Conservation (phyloP, 2,113 vertebrate genomes). For the Nannobrachium achirus region DNA sequence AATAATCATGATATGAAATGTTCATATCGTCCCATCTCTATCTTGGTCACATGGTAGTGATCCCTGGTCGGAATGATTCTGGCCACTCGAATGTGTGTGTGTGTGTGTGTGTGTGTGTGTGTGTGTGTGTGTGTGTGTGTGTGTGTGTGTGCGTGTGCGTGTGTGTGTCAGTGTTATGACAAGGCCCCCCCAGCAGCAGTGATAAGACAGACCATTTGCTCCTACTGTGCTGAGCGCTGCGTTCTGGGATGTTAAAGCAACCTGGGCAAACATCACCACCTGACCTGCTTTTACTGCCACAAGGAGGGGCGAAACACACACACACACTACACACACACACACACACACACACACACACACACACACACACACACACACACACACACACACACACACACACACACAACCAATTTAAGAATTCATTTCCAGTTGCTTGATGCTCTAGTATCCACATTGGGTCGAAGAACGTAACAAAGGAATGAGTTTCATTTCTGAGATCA, state of each 20-base stretch:
- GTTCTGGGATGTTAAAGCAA: constrained; percentile 66
- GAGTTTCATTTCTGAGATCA: no score
- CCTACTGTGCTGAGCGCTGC: constrained; percentile 71
- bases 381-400: background rate
- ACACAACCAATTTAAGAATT: background rate
- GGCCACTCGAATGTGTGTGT: constrained; percentile 20
- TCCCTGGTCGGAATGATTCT: constrained; percentile 36
- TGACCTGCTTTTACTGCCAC: constrained; percentile 69
- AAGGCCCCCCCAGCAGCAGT: constrained; percentile 48
- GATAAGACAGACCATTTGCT: constrained; percentile 72
- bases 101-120: constrained; percentile 9
- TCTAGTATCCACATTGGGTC: no score
- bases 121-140: constrained; percentile 2
- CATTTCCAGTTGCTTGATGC: no score
- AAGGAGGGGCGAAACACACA: constrained; percentile 6
- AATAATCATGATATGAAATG: no score
- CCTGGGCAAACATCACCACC: constrained; percentile 63
- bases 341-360: constrained; percentile 10
- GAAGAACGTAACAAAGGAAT: no score
- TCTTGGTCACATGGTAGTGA: constrained; percentile 21
- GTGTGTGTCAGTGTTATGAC: constrained; percentile 67
- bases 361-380: background rate
- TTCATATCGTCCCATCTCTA: no score
- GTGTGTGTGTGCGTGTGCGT: background rate
- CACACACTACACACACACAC: constrained; percentile 13